Percentiles rank a stretch among this genome's conserved stretches.
phyloP scores from a whole-genome alignment of 1,140 invertebrate species.

The Ceratosolen fusciceps region DNA sequence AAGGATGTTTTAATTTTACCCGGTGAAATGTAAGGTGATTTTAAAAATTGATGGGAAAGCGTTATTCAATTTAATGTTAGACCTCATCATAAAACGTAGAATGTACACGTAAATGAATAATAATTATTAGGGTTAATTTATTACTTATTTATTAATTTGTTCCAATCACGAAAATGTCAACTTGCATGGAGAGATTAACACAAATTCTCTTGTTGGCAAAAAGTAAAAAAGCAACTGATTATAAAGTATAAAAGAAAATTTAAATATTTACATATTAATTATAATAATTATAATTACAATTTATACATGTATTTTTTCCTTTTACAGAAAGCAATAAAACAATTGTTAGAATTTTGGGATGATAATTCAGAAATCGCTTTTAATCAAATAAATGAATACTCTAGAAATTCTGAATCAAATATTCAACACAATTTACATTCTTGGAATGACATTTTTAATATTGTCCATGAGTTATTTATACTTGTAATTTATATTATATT shows the following conservation, averaged over 20 bases:
- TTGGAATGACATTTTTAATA: slow-evolving; percentile 54
- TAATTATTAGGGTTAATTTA: slow-evolving; percentile 16
- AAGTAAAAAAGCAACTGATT: slow-evolving; percentile 53
- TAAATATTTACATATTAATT: neutral
- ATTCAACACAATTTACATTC: slow-evolving; percentile 15
- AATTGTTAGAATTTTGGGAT: slow-evolving; percentile 52
- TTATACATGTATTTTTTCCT: slow-evolving; percentile 13
- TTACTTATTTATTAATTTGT: slow-evolving; percentile 14
- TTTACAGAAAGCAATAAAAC: slow-evolving; percentile 51
- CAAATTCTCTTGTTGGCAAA: slow-evolving; percentile 47
- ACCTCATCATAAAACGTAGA: too few species aligned
- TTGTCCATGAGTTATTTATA: slow-evolving; percentile 54
- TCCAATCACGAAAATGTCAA: slow-evolving; percentile 53
- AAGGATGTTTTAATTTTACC: too few species aligned
- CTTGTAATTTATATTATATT: slow-evolving; percentile 50
- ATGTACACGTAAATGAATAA: too few species aligned
- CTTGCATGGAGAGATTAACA: slow-evolving; percentile 47
- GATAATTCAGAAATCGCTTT: slow-evolving; percentile 50
- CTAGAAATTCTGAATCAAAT: slow-evolving; percentile 23
- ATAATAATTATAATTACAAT: neutral
- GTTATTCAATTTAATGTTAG: too few species aligned
- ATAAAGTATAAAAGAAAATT: slow-evolving; percentile 50
- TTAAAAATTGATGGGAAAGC: too few species aligned
- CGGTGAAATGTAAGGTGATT: too few species aligned
- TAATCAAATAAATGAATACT: slow-evolving; percentile 52